A percentile compares a stretch with the other conserved stretches of the same genome.
Evolutionary conservation across 2,113 vertebrate species (phyloP).

Genomic region (Cynocephalus volans): DNA sequence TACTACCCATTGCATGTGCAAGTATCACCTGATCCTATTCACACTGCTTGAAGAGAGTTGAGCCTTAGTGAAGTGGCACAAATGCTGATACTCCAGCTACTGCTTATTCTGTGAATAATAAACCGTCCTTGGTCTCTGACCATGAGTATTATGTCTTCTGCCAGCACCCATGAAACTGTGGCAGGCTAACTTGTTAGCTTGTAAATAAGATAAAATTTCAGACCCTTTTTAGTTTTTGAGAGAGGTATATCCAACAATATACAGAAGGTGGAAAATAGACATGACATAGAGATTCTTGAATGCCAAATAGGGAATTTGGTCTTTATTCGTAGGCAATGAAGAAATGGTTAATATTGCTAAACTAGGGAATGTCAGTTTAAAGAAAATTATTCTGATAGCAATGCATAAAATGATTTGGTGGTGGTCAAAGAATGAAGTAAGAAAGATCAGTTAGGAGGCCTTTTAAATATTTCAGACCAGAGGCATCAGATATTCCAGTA

Average conservation of each 20-base stretch:
- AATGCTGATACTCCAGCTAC: neutral
- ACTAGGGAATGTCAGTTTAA: neutral
- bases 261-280: neutral
- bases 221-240: neutral
- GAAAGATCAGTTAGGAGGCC: neutral
- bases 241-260: neutral
- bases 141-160: neutral
- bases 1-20: neutral
- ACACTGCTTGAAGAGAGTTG: neutral
- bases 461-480: slow-evolving; percentile 20
- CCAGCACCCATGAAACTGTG: neutral
- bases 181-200: neutral
- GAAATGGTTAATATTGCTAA: slow-evolving; percentile 34
- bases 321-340: neutral
- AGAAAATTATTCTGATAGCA: slow-evolving; percentile 17
- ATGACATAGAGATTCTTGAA: neutral
- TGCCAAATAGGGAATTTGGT: neutral
- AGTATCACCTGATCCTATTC: neutral
- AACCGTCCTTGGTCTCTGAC: neutral
- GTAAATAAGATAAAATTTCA: neutral
- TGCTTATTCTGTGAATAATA: neutral
- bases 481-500: neutral
- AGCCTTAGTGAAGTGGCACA: neutral
- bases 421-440: neutral
- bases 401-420: neutral